Conservation (phyloP, 1,140 invertebrate genomes). For the Elymnias hypermnestra region DNA sequence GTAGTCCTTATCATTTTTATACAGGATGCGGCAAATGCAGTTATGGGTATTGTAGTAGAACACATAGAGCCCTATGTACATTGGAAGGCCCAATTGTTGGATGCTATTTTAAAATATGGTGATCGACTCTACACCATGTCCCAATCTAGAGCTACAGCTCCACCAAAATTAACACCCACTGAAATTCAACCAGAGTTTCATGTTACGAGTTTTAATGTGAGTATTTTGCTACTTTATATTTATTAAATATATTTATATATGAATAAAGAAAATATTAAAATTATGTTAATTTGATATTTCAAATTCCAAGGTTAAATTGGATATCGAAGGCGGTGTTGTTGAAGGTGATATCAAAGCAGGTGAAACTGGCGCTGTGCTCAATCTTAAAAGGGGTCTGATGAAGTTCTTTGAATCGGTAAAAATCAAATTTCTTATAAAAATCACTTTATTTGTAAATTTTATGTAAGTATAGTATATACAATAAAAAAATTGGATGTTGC, state of each 20-base stretch:
- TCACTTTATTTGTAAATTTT: not conserved
- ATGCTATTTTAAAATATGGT: slow-evolving; percentile 73
- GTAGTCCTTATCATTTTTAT: no score
- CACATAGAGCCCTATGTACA: slow-evolving; percentile 51
- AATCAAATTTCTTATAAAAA: not conserved
- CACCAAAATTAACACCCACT: slow-evolving; percentile 34
- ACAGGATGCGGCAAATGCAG: slow-evolving; percentile 58
- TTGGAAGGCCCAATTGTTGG: slow-evolving; percentile 63
- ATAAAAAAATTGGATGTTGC: no score
- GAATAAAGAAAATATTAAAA: no score
- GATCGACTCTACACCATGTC: slow-evolving; percentile 70
- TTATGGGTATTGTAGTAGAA: slow-evolving; percentile 61
- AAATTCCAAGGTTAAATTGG: slow-evolving; percentile 38
- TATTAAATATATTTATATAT: no score
- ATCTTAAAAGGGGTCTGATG: slow-evolving; percentile 32
- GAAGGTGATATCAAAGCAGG: slow-evolving; percentile 67
- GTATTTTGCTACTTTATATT: no score
- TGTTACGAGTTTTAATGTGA: slow-evolving; percentile 64
- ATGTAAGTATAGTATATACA: not conserved
- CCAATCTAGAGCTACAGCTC: slow-evolving; percentile 34
- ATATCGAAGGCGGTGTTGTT: slow-evolving; percentile 43
- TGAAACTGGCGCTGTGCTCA: slow-evolving; percentile 38
- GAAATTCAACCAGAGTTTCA: slow-evolving; percentile 49
- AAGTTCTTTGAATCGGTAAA: slow-evolving; percentile 54
- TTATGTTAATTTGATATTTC: no score